A percentile compares a stretch with the other conserved stretches of the same genome.
These are phyloP conservation scores for Cyprichromis sp. DNA, from an alignment of 2,113 vertebrate genomes.

Conservation along the genomic window DNA sequence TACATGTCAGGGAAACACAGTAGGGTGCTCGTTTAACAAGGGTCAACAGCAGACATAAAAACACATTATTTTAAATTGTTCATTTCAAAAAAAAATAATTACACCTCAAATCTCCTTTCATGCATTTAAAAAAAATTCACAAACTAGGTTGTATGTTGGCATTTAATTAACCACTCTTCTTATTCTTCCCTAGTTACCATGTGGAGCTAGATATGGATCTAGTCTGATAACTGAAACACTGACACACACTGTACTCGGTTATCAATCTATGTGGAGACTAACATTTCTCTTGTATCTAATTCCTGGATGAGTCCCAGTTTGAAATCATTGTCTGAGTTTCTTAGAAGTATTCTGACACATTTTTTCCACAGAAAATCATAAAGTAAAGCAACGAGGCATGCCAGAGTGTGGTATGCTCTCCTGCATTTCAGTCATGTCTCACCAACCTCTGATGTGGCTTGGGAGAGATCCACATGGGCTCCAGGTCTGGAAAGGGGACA, in stretches of 20 bases:
- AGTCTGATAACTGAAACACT: background rate
- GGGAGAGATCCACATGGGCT: slow-evolving; percentile 5
- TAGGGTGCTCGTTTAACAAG: background rate
- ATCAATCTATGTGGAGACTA: background rate
- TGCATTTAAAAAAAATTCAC: background rate
- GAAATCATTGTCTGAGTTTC: slow-evolving; percentile 19
- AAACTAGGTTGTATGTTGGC: background rate
- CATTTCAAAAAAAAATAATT: background rate
- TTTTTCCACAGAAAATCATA: slow-evolving; percentile 17
- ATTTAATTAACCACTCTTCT: background rate
- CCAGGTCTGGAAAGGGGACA: slow-evolving; percentile 8
- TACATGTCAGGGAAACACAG: background rate
- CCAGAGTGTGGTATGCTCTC: background rate
- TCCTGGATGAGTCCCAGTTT: background rate
- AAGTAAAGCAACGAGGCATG: background rate
- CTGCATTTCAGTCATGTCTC: slow-evolving; percentile 13
- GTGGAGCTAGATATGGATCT: background rate
- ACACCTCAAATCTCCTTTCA: background rate
- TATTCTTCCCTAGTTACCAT: background rate
- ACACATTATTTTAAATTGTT: background rate
- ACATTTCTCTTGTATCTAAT: slow-evolving; percentile 5
- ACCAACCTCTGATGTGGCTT: slow-evolving; percentile 3
- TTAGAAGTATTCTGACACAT: slow-evolving; percentile 12
- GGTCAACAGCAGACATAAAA: background rate
- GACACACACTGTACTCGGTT: background rate